These are phyloP conservation scores for Alauda arvensis DNA, from an alignment of 2,797 vertebrate genomes.

Conservation along the genomic window DNA sequence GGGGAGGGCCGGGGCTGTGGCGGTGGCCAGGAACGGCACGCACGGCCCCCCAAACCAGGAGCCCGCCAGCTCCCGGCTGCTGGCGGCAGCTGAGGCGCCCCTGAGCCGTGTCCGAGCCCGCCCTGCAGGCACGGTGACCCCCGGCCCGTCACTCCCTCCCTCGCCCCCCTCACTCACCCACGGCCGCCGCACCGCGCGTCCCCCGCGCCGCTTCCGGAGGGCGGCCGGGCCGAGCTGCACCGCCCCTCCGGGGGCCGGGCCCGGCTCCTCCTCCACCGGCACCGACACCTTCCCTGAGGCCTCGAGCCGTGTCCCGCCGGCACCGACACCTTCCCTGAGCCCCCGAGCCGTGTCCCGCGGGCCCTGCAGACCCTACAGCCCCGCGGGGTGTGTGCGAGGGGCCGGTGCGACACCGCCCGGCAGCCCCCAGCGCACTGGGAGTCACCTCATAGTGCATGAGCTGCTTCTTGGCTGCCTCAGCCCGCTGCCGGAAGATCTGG, in stretches of 20 bases:
- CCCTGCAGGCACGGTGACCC: background rate
- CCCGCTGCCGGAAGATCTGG: background rate
- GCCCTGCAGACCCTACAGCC: background rate
- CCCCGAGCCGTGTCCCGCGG: background rate
- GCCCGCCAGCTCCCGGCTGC: background rate
- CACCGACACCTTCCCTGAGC: background rate
- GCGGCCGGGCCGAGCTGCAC: background rate
- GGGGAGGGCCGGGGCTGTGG: background rate
- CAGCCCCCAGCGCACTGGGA: fast-evolving
- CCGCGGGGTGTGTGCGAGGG: background rate
- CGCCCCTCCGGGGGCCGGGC: background rate
- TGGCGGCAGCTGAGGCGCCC: background rate
- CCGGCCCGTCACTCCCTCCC: background rate
- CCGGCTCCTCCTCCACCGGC: background rate
- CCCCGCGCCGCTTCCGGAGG: background rate
- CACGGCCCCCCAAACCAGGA: background rate
- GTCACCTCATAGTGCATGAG: fast-evolving
- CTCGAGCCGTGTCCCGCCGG: background rate
- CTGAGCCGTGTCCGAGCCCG: background rate
- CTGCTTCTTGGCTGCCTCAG: background rate
- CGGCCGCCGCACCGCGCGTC: background rate
- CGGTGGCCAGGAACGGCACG: background rate
- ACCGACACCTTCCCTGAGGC: background rate
- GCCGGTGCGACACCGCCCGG: background rate
- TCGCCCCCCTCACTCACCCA: background rate